Base-by-base conservation (phyloP, 2,113 vertebrate genomes). In the Delphinapterus leucas region DNA sequence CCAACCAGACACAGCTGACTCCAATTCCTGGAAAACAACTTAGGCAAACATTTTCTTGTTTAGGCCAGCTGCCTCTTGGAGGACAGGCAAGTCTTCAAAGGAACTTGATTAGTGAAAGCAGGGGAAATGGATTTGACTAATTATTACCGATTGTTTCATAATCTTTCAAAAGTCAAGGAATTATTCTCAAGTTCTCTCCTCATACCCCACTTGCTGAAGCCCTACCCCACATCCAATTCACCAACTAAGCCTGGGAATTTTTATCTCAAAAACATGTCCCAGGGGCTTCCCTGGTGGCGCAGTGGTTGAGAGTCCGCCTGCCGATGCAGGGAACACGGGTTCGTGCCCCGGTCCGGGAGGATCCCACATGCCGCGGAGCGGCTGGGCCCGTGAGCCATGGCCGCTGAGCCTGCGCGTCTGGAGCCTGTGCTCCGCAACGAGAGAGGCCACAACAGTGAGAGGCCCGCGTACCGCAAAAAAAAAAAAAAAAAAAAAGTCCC, bases 101-200 rank as follows among this genome's bases (percentile, higher is more conserved):
- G 33, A 38, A 13, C 53, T 58, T 36, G 53, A 80, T 80, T 80
- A 26, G 77, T 58, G 33, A 58, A 80, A 21, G 4, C n/a, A 36
- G 33, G 6, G 55, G 53, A 80, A 80, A 58, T 26, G 53, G 53
- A 58, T 6, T 79, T 36, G 49, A 55, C 49, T 55, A 25, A 53
- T n/a, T 55, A 3, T n/a, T 79, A n/a, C 49, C 74, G 3, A 0
- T 6, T 80, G 0, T 80, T 80, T 58, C 77, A 13, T 47, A 68
- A 36, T 73, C 71, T 93, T 85, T 25, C 41, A n/a, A 17, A 88
- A 81, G 53, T 68, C 33, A 63, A 94, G 36, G 26, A 26, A 13
- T 49, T 92, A 36, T 61, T 83, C 74, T 82, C 17, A 38, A 36
- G 11, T 49, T 93, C n/a, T 89, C 71, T 71, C 23, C 25, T 93